Evolutionary conservation across 2,797 vertebrate species (phyloP), one percentile per base, ranked within the genome.

Genomic region (Lepidocolaptes lacrymiger): DNA sequence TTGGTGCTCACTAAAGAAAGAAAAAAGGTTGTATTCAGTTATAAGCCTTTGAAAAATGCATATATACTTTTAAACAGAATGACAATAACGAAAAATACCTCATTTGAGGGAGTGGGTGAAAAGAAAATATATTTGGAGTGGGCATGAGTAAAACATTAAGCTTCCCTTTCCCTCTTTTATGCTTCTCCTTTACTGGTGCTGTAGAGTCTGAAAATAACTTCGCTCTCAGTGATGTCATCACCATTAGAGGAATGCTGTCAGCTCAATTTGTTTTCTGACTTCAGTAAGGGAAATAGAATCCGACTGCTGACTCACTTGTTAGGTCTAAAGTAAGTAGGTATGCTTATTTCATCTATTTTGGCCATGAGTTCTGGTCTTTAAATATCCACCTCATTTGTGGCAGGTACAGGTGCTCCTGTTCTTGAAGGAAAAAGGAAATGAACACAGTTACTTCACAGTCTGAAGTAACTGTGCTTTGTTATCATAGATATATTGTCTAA

Each of bases 281-380:
- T 93, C 85, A 93, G 41, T 56, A 55, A 32, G 54, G 80, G 91
- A 90, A 96, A 95, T 79, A 68, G 59, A 74, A 86, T 80, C 67
- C 94, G 89, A 68, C 88, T 95, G 91, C 95, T 96, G 95, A 97
- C 85, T 96, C 91, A 94, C 67, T 94, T 88, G 83, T 93, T 94
- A 90, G 83, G 64, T 88, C 56, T 64, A 61, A 93, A 91, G 89
- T 66, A 39, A 95, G 51, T 51, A 64, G 59, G 66, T 88, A 36
- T 36, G 37, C 81, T 92, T 92, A 56, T 88, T 94, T 93, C 16
- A 59, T 69, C 74, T 93, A 34, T 93, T 88, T 79, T 89, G 63
- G 52, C 52, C 10, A 5, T 2, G 21, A 56, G 18, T 88, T 69
- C 49, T 21, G 4, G 51, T 59, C 68, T 93, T 91, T 71, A 86